Evolutionary conservation across 2,797 vertebrate species (phyloP).

Genomic region (Sebastes miniatus): DNA sequence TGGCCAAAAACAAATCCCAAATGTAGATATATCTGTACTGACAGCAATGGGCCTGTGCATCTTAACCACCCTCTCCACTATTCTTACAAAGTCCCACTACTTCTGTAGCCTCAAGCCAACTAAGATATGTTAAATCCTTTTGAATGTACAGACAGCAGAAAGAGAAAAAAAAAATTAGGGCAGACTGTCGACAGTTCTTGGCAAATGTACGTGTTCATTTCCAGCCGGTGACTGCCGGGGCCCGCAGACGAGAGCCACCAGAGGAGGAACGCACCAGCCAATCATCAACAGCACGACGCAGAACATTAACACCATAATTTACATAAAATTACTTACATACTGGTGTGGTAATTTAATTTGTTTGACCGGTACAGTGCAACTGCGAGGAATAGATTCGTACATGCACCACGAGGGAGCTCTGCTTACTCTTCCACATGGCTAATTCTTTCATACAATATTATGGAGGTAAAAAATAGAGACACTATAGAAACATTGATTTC

Average conservation of each 20-base stretch:
- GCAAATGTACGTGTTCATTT: slow-evolving; percentile 74
- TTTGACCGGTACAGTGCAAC: slow-evolving; percentile 88
- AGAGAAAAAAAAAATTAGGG: slow-evolving; percentile 50
- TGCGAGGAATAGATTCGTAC: slow-evolving; percentile 88
- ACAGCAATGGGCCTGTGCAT: slow-evolving; percentile 56
- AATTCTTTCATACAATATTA: slow-evolving; percentile 80
- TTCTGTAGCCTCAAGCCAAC: slow-evolving; percentile 62
- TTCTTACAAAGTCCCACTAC: slow-evolving; percentile 49
- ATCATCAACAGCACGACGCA: slow-evolving; percentile 87
- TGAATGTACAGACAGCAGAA: slow-evolving; percentile 56
- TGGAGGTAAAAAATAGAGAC: slow-evolving; percentile 55
- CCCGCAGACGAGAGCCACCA: slow-evolving; percentile 82
- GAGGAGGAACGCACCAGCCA: slow-evolving; percentile 73
- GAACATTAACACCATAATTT: slow-evolving; percentile 96
- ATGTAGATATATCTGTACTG: slow-evolving; percentile 45
- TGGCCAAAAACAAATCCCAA: slow-evolving; percentile 15
- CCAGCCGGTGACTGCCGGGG: slow-evolving; percentile 62
- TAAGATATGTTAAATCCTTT: slow-evolving; percentile 63
- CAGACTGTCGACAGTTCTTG: slow-evolving; percentile 66
- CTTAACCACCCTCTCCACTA: slow-evolving; percentile 42
- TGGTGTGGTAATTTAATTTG: slow-evolving; percentile 93
- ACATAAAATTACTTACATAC: slow-evolving; percentile 96
- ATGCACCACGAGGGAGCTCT: slow-evolving; percentile 81
- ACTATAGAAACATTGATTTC: slow-evolving; percentile 66
- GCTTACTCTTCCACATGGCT: slow-evolving; percentile 85